Evolutionary conservation across 2,797 vertebrate species (phyloP).

Genomic region (Yasuhikotakia modesta): DNA sequence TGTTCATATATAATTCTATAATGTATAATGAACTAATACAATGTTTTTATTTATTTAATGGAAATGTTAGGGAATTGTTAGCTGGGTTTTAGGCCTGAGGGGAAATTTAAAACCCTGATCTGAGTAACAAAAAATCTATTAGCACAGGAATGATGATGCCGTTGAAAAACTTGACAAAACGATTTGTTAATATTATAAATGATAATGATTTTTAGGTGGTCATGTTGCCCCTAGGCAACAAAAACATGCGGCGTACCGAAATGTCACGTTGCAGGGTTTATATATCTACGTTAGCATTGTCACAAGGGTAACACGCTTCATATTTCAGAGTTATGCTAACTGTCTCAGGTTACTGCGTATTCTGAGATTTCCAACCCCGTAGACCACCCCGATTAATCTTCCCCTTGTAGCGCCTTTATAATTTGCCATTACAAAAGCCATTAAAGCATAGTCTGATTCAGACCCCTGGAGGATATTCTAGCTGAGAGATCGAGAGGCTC

Average conservation of each 20-base stretch:
- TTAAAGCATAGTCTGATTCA: constrained; percentile 79
- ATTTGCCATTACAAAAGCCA: constrained; percentile 84
- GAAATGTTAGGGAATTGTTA: too few relatives aligned
- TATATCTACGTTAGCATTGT: constrained; percentile 68
- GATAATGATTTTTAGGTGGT: constrained; percentile 76
- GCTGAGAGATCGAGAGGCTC: constrained; percentile 62
- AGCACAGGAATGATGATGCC: constrained; percentile 75
- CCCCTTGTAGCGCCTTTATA: constrained; percentile 82
- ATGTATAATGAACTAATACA: too few relatives aligned
- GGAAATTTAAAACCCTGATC: constrained; percentile 40
- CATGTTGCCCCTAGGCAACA: constrained; percentile 65
- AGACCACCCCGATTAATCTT: constrained; percentile 88
- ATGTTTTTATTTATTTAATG: too few relatives aligned
- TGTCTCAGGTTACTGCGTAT: constrained; percentile 80
- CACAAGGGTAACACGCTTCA: constrained; percentile 72
- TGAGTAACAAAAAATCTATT: constrained; percentile 73
- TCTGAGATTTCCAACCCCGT: constrained; percentile 67
- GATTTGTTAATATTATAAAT: constrained; percentile 86
- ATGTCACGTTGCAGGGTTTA: constrained; percentile 72
- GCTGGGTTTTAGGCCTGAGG: constrained; percentile 28
- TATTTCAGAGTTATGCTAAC: constrained; percentile 71
- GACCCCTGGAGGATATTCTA: constrained; percentile 66
- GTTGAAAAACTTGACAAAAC: constrained; percentile 83
- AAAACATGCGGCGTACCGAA: constrained; percentile 70
- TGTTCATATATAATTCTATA: too few relatives aligned